Evolutionary conservation across 2,888 invertebrate genomes (phyloP), one percentile per base, ranked within the genome.

Genomic region (Idaea biselata): DNA sequence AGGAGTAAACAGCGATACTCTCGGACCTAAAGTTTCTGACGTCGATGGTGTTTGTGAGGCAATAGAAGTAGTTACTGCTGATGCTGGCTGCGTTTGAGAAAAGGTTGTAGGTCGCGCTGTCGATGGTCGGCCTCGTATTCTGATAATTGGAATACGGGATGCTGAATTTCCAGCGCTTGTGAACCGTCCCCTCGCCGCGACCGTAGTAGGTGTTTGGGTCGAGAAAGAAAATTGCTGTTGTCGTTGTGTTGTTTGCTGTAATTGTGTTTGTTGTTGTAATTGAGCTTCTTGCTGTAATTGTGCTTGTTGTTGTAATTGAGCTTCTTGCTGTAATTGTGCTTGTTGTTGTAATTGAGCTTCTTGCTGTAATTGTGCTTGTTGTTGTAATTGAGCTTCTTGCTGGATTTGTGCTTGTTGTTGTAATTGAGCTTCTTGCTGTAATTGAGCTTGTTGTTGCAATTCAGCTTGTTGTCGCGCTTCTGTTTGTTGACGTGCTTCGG

Each of bases 231-330:
- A 55, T 16, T 55, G 55, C 7, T n/a, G 55, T 55, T 16, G 55
- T 14, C n/a, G 55, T 55, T 55, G 55, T 55, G 56, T 18, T 56
- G 56, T 56, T 56, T 56, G 56, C 18, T 56, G 56, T 14, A 11
- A 8, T 55, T 55, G 55, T 16, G 55, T 16, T 7, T 17, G 8
- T 17, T 55, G 55, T 16, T 55, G 56, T 56, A 17, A 17, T n/a
- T 55, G n/a, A 55, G 18, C 6, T 18, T 56, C 16, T 17, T 55
- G 56, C 6, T 16, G 56, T 32, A 32, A 32, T 56, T 56, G 56
- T 17, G 5, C 18, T 17, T 56, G 16, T 56, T 56, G 56, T 56
- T 56, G 56, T 56, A 17, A 18, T 17, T 56, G 16, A 17, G 7
- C 11, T 56, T 56, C 2, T 17, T 56, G 56, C 11, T 56, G 16